Base-by-base conservation (phyloP, 2,888 invertebrate species). In the Trichopria drosophilae region DNA sequence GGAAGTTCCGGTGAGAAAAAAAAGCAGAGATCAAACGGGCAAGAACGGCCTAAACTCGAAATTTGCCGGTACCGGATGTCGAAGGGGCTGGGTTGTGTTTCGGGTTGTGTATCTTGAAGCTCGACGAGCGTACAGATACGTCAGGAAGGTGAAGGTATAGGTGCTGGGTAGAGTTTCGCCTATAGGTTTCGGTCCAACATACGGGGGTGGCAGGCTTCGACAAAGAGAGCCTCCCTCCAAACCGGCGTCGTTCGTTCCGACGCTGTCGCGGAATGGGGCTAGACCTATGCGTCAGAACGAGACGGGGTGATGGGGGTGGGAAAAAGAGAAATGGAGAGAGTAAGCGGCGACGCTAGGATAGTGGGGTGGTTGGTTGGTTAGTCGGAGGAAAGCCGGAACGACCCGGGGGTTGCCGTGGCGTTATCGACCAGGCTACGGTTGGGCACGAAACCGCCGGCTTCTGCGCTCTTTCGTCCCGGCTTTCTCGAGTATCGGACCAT, bases 401-500 rank as follows among this genome's bases (percentile, higher is more conserved):
- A 53, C 55, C 58, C 58, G 58, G 58, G 58, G 58, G 58, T 58
- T 58, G 55, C 58, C 53, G 58, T 58, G 55, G 58, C 55, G 58
- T 58, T 58, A 58, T 58, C 58, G 58, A 58, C 53, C 58, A 48
- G 37, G 45, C 28, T 51, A 39, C 46, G 47, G 42, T 53, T 42
- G 58, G 50, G 53, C 51, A 53, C 40, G 50, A 56, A 55, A 43
- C 39, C 40, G 34, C 53, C 43, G 42, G 58, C 56, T 58, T 56
- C 58, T 58, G 58, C 58, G 58, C 56, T 22, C 42, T 56, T 45
- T 6, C 41, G 42, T 42, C 50, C 56, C 50, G 50, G 51, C 51
- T 51, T 56, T 51, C 55, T 58, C 55, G 51, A 53, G 51, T 49
- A 50, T 50, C 51, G 46, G 49, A 53, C 51, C 51, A 53, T 50